Percentiles rank a stretch among this genome's conserved stretches.
These are phyloP conservation scores for Silvanus unidentatus DNA, from an alignment of 2,888 invertebrate genomes.

Conservation along the genomic window DNA sequence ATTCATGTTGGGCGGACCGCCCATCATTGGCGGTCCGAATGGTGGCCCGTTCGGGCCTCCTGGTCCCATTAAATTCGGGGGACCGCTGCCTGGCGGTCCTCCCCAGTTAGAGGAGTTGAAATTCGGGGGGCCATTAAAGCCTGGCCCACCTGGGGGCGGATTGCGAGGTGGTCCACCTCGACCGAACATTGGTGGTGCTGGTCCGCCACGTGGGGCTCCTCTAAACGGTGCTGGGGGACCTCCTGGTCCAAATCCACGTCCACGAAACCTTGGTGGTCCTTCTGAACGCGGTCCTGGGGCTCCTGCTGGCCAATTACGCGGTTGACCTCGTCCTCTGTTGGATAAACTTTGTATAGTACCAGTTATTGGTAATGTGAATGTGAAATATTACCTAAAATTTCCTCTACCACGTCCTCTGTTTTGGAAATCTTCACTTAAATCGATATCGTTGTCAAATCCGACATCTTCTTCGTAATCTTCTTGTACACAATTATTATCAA, in stretches of 20 bases:
- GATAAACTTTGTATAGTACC: conserved; percentile 3
- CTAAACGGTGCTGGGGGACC: conserved; percentile 42
- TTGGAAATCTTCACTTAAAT: conserved; percentile 48
- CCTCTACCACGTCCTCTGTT: conserved; percentile 46
- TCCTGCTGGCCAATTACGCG: conserved; percentile 40
- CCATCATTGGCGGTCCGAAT: conserved; percentile 25
- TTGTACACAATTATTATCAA: conserved; percentile 11
- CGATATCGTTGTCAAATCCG: conserved; percentile 41
- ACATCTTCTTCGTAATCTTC: conserved; percentile 40
- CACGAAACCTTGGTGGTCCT: conserved; percentile 49
- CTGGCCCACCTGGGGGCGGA: conserved; percentile 43
- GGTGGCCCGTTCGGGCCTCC: conserved; percentile 48
- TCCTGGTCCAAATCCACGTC: conserved; percentile 59
- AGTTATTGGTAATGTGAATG: too few species aligned
- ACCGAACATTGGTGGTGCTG: conserved; percentile 49
- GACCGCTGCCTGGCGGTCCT: conserved; percentile 50
- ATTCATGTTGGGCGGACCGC: conserved; percentile 31
- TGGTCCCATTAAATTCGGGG: conserved; percentile 50
- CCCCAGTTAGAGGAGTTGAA: conserved; percentile 61
- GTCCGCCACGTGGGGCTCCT: conserved; percentile 46
- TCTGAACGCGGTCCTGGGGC: conserved; percentile 39
- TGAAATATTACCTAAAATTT: conserved; percentile 45
- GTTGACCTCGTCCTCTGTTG: conserved; percentile 40
- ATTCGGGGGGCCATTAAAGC: conserved; percentile 53
- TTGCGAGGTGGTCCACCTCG: conserved; percentile 45